A percentile compares a stretch with the other conserved stretches of the same genome.
phyloP scores from a whole-genome alignment of 2,888 invertebrate genomes.

The Ochlodes sylvanus region DNA sequence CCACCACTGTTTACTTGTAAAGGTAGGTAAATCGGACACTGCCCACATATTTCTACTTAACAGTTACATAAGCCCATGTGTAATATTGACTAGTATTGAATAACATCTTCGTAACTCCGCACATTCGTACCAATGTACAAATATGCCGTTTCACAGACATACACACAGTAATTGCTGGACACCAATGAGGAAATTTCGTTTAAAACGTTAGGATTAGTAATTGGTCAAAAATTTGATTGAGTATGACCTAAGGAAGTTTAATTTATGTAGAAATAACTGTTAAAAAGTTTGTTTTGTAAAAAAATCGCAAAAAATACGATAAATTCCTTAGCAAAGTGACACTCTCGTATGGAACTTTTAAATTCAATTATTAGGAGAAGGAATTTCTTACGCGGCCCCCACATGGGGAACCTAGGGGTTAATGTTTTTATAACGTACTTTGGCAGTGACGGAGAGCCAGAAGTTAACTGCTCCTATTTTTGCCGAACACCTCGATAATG shows the following conservation, averaged over 20 bases:
- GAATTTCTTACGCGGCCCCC: no score
- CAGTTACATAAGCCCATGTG: constrained; percentile 30
- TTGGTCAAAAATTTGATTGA: not conserved
- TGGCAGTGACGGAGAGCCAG: no score
- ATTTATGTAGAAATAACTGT: no score
- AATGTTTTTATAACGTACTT: no score
- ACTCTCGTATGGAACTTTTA: no score
- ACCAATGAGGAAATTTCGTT: constrained; percentile 3
- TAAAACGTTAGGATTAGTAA: not conserved
- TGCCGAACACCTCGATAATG: no score
- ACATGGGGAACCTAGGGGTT: no score
- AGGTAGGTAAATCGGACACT: constrained; percentile 15
- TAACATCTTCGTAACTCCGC: constrained; percentile 25
- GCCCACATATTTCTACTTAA: constrained; percentile 24
- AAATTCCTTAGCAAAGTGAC: no score
- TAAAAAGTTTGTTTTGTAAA: no score
- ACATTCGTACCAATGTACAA: constrained; percentile 18
- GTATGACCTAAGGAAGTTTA: not conserved
- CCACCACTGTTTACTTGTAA: not conserved
- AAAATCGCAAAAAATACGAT: no score
- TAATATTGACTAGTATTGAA: constrained; percentile 38
- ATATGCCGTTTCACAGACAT: constrained; percentile 14
- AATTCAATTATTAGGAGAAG: no score
- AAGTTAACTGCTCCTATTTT: no score
- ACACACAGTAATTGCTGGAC: constrained; percentile 11